These are phyloP conservation scores for Bombus consobrinus DNA, from an alignment of 1,140 invertebrate genomes.

Conservation along the genomic window DNA sequence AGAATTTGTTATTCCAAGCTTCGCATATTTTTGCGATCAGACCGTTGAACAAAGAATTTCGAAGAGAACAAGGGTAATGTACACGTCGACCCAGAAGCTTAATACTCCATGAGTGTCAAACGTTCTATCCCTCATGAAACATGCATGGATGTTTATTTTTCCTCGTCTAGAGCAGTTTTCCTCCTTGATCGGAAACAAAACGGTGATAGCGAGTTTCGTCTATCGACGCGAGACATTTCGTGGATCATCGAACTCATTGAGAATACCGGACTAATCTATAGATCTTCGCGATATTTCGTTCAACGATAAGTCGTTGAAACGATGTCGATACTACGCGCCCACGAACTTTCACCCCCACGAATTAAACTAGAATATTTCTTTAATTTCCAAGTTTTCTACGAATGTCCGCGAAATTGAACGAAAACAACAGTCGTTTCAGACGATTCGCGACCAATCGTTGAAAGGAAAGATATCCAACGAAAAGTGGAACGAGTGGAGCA, in stretches of 20 bases:
- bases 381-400: no score
- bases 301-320: background rate
- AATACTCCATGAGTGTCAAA: background rate
- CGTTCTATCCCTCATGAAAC: background rate
- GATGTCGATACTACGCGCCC: no score
- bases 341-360: background rate
- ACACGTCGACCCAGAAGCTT: background rate
- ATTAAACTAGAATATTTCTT: no score
- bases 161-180: no score
- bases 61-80: background rate
- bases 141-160: conserved; percentile 25
- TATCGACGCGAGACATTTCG: background rate
- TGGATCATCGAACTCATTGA: background rate
- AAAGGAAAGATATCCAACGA: no score
- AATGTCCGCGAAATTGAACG: no score
- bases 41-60: conserved; percentile 9
- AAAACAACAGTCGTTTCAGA: no score
- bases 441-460: no score
- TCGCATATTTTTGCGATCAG: background rate
- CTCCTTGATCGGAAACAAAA: background rate
- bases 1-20: background rate
- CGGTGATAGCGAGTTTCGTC: background rate
- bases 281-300: background rate
- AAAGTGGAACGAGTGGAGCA: no score
- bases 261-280: background rate